Conservation (phyloP, 2,888 invertebrate species). For the Portevinia maculata region DNA sequence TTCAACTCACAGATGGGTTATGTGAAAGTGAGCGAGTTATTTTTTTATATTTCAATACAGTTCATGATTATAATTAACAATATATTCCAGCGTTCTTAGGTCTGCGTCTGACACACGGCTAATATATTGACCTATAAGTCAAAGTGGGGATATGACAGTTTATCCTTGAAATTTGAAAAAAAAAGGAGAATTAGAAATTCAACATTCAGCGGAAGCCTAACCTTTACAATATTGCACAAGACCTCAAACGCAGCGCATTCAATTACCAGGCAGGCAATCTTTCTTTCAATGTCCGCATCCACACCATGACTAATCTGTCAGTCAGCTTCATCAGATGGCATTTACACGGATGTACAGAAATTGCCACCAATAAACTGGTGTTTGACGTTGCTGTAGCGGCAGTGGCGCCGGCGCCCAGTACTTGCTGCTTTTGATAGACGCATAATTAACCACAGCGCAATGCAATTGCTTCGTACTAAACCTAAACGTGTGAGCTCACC, state of each 20-base stretch:
- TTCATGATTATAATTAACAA: conserved; percentile 14
- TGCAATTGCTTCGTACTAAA: conserved; percentile 29
- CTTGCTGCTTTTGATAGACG: conserved; percentile 64
- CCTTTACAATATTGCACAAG: conserved; percentile 3
- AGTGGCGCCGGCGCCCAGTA: not conserved
- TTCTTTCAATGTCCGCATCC: conserved; percentile 1
- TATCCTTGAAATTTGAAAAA: not conserved
- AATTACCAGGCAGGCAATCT: conserved; percentile 35
- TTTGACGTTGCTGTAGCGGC: conserved; percentile 34
- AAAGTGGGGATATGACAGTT: conserved; percentile 1
- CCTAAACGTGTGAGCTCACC: not conserved
- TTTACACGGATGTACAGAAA: conserved; percentile 47
- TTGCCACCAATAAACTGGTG: conserved; percentile 63
- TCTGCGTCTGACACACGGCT: not conserved
- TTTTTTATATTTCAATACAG: conserved; percentile 19
- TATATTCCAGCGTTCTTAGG: no score
- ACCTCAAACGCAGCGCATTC: conserved; percentile 13
- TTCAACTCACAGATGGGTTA: conserved; percentile 12
- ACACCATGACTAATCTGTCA: conserved; percentile 55
- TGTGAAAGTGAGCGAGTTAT: not conserved
- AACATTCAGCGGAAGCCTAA: not conserved
- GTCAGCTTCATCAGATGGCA: conserved; percentile 47
- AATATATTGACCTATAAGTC: conserved; percentile 33
- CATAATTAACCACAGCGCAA: conserved; percentile 55
- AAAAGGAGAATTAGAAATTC: not conserved